A percentile compares a stretch with the other conserved stretches of the same genome.
Evolutionary conservation across 2,888 invertebrate genomes (phyloP).

Genomic region (Rhimphoctona megacephalus): DNA sequence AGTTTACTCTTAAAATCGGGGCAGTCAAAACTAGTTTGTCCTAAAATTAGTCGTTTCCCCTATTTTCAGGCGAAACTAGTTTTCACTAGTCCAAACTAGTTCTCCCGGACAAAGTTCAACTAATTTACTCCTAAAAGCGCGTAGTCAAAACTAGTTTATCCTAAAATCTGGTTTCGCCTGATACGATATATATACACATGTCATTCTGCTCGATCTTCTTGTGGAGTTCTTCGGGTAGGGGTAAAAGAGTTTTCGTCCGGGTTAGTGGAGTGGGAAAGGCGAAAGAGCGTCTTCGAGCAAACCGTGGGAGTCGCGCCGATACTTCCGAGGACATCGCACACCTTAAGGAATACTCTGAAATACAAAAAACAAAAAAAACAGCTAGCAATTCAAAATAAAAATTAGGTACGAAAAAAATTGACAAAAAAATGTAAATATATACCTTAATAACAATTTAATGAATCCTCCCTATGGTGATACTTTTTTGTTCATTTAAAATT

Average conservation of each 20-base stretch:
- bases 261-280: constrained; percentile 76
- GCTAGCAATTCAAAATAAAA: constrained; percentile 44
- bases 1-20: not conserved
- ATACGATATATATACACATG: not conserved
- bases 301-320: constrained; percentile 82
- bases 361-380: constrained; percentile 52
- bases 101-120: not conserved
- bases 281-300: constrained; percentile 76
- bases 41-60: too few species aligned
- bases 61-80: too few species aligned
- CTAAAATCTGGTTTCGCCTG: not conserved
- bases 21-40: not conserved
- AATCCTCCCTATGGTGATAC: not conserved
- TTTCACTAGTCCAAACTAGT: not conserved
- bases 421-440: constrained; percentile 14
- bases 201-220: constrained; percentile 43
- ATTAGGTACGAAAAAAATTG: constrained; percentile 63
- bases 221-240: constrained; percentile 66
- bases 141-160: not conserved
- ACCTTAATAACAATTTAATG: constrained; percentile 10
- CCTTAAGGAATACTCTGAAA: constrained; percentile 78
- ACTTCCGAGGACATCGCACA: constrained; percentile 83
- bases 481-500: not conserved
- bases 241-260: constrained; percentile 61
- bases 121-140: not conserved